Percentiles rank a stretch among this genome's conserved stretches.
Evolutionary conservation across 37 sponge, comb jelly and placozoan genomes (phyloP).

Genomic region (Mnemiopsis leidyi): DNA sequence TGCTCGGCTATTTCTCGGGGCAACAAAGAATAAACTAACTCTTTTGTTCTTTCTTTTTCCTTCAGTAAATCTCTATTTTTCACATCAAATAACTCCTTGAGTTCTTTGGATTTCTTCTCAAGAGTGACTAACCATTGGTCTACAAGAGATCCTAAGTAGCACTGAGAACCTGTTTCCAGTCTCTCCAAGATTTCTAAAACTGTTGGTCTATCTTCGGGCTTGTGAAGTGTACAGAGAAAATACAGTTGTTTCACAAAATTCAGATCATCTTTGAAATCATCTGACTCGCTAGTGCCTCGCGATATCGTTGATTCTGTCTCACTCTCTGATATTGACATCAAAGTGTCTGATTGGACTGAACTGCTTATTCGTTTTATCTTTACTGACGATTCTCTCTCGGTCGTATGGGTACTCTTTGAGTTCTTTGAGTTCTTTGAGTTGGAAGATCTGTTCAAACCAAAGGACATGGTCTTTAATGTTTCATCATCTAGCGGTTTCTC

Average conservation of each 20-base stretch:
- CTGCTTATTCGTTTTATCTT: not conserved
- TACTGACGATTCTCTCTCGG: not conserved
- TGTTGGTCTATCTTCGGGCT: conserved; percentile 29
- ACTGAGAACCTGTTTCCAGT: conserved; percentile 1
- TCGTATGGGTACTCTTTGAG: not conserved
- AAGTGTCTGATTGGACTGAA: not conserved
- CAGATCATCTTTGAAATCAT: not conserved
- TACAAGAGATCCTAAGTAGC: conserved; percentile 1
- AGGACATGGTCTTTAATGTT: not conserved
- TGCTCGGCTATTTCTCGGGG: conserved; percentile 57
- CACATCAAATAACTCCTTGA: not conserved
- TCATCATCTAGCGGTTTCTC: not conserved
- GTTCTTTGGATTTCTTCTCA: conserved; percentile 28
- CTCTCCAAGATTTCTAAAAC: conserved; percentile 1
- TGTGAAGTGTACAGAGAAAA: not conserved
- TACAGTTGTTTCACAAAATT: not conserved
- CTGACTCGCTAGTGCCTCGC: not conserved
- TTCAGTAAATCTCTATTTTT: conserved; percentile 5
- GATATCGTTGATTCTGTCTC: not conserved
- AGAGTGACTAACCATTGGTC: conserved; percentile 53
- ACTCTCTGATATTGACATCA: not conserved
- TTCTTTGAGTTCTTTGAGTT: not conserved
- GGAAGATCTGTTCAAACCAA: not conserved
- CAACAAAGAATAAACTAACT: conserved; percentile 20
- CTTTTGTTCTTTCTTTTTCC: conserved; percentile 43